Base-by-base conservation (phyloP, 1,140 invertebrate genomes). In the Caenorhabditis brenneri region DNA sequence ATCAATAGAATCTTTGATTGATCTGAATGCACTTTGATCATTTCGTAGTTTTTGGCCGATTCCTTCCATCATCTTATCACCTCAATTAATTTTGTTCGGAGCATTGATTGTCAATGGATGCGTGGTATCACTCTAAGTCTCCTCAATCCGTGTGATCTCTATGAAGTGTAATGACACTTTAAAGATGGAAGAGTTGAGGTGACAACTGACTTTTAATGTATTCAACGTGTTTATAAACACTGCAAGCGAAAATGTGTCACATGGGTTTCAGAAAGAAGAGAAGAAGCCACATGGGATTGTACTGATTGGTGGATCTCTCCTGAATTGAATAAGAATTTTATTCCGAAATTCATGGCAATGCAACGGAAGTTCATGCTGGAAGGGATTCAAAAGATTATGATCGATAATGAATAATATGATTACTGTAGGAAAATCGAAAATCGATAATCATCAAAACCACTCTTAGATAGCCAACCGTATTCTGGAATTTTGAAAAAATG, bases 201-300 rank as follows among this genome's bases (percentile, higher is more conserved):
- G 31, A 65, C 58, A 65, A 65, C 58, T 65, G 58, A 19, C 29
- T 9, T 4, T 22, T 3, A 19, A 65, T 19, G 58, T 36, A 33
- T n/a, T 65, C 58, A 15, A 19, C 9, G 29, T 65, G 58, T 65
- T 65, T 65, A 65, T 65, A 65, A 36, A 65, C 58, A 65, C 36
- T 65, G 12, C 22, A 55, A 16, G 6, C 4, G 29, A 7, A 33
- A 36, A 65, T 33, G 31, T 36, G 31, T 65, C 58, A 65, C 58
- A 36, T 65, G 58, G 27, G 39, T 42, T 42, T 42, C 39, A 6
- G 5, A 6, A 12, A 42, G 39, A 42, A 42, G 39, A 42, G 42
- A 6, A 7, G 15, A 46, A 6, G 6, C 15, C 6, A 7, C 15
- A 29, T 29, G 53, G 7, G 29, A 22, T 58, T 58, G 24, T 58